Percentiles rank a stretch among this genome's conserved stretches.
Evolutionary conservation across 2,113 vertebrate genomes (phyloP).

Genomic region (Grammomys dolichurus): DNA sequence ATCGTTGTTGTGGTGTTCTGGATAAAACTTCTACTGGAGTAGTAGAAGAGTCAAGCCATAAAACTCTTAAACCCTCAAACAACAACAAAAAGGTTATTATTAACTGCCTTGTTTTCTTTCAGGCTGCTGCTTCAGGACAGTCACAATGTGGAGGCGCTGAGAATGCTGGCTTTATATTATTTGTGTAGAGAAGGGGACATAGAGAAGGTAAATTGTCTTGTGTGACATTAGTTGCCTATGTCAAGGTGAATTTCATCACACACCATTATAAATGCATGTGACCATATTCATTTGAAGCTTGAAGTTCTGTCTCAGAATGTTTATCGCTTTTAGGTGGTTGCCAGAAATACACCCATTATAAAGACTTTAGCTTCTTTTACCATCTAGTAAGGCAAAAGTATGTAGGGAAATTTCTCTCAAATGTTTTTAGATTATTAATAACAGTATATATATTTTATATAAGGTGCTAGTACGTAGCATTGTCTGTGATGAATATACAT

Average conservation of each 20-base stretch:
- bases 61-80: background rate
- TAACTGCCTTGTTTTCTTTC: constrained; percentile 75
- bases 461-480: background rate
- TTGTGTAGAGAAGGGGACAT: constrained; percentile 95
- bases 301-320: constrained; percentile 23
- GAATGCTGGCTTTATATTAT: constrained; percentile 93
- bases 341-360: constrained; percentile 25
- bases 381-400: constrained; percentile 43
- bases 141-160: constrained; percentile 94
- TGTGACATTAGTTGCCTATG: background rate
- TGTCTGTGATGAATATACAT: background rate
- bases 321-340: constrained; percentile 23
- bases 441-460: background rate
- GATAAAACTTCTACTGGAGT: background rate
- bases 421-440: constrained; percentile 51
- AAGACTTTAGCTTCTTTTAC: constrained; percentile 19
- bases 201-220: constrained; percentile 88
- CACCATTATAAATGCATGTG: fast-evolving
- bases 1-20: background rate
- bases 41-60: background rate
- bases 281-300: background rate
- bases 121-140: constrained; percentile 95
- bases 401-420: background rate
- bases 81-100: constrained; percentile 21
- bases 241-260: background rate